Conservation (phyloP, 1,140 invertebrate genomes). For the Drosophila bifasciata region DNA sequence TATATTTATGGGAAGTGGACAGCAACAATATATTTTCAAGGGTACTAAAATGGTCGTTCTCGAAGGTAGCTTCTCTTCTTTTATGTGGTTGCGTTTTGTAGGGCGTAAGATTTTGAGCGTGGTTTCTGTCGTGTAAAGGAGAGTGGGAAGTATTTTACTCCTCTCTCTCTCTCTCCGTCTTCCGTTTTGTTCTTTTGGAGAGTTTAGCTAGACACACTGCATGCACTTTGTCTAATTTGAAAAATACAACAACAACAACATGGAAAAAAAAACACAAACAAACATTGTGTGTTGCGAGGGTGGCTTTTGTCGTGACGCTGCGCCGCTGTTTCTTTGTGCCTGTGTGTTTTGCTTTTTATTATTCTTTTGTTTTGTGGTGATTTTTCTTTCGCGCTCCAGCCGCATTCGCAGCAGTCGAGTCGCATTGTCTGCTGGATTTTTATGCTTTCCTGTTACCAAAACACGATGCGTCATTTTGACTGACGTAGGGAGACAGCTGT, state of each 20-base stretch:
- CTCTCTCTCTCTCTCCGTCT: neutral
- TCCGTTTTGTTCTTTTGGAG: neutral
- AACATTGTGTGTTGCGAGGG: slow-evolving; percentile 33
- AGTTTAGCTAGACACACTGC: slow-evolving; percentile 19
- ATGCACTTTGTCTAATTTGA: slow-evolving; percentile 43
- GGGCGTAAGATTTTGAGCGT: slow-evolving; percentile 14
- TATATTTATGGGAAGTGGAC: no score
- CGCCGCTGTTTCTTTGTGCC: slow-evolving; percentile 17
- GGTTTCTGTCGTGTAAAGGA: neutral
- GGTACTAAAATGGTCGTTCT: no score
- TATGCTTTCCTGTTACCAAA: slow-evolving; percentile 84
- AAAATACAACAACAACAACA: slow-evolving; percentile 3
- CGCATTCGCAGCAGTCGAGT: slow-evolving; percentile 10
- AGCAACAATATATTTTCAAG: no score
- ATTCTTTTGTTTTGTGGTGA: slow-evolving; percentile 73
- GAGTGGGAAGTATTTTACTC: neutral
- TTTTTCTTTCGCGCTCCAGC: slow-evolving; percentile 68
- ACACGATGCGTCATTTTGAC: slow-evolving; percentile 84
- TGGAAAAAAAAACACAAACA: slow-evolving; percentile 20
- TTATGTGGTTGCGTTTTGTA: slow-evolving; percentile 4
- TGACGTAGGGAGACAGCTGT: slow-evolving; percentile 84
- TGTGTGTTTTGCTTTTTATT: slow-evolving; percentile 44
- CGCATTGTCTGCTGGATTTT: slow-evolving; percentile 46
- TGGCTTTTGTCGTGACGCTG: slow-evolving; percentile 45
- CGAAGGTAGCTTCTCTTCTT: neutral